Conservation (phyloP, 1,140 invertebrate species). For the Drosophila lacteicornis region DNA sequence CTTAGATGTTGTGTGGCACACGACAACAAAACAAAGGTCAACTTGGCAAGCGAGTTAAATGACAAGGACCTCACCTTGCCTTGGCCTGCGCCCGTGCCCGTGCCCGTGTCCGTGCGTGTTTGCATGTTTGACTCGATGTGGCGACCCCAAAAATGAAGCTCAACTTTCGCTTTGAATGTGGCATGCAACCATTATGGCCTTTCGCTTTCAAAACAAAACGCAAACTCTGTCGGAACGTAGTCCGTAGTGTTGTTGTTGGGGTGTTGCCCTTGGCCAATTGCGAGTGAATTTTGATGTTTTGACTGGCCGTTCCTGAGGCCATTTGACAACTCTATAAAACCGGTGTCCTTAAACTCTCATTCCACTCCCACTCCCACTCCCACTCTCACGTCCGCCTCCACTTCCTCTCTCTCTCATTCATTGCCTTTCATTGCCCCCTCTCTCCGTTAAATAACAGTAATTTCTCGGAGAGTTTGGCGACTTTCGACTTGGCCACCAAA, state of each 20-base stretch:
- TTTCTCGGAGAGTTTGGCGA: slow-evolving; percentile 53
- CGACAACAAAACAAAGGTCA: slow-evolving; percentile 69
- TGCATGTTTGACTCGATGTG: slow-evolving; percentile 74
- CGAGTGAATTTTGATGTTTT: slow-evolving; percentile 63
- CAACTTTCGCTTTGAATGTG: slow-evolving; percentile 59
- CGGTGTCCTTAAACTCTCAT: slow-evolving; percentile 53
- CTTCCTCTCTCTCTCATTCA: too few relatives aligned
- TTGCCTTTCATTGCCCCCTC: slow-evolving; percentile 1
- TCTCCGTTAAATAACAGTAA: slow-evolving; percentile 26
- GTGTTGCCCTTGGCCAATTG: slow-evolving; percentile 72
- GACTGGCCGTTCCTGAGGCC: slow-evolving; percentile 66
- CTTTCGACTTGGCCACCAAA: slow-evolving; percentile 49
- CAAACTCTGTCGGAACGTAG: slow-evolving; percentile 27
- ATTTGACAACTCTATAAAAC: slow-evolving; percentile 73
- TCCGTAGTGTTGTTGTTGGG: slow-evolving; percentile 11
- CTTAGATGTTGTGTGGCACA: slow-evolving; percentile 63
- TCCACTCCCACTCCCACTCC: slow-evolving; percentile 6
- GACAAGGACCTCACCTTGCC: slow-evolving; percentile 79
- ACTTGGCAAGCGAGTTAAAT: slow-evolving; percentile 77
- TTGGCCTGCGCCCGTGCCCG: slow-evolving; percentile 23
- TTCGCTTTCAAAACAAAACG: slow-evolving; percentile 77
- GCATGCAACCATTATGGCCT: slow-evolving; percentile 79
- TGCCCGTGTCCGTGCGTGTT: slow-evolving; percentile 58
- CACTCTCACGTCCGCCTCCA: too few relatives aligned
- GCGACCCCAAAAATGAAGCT: slow-evolving; percentile 71